A percentile compares a stretch with the other conserved stretches of the same genome.
Conservation (phyloP, 1,140 invertebrate species). For the Antheraea mylitta region DNA sequence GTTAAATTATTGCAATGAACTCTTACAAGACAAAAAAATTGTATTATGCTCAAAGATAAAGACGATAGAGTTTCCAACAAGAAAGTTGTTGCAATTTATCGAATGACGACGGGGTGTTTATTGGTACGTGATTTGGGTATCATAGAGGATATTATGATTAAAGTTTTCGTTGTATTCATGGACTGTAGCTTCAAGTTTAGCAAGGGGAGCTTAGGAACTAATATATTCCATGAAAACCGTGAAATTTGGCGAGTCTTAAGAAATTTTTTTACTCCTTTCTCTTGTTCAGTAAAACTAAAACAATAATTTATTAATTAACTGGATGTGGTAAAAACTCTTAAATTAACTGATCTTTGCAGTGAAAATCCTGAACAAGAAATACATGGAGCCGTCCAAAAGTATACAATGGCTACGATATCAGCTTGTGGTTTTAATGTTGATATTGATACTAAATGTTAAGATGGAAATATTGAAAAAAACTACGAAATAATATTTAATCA, state of each 20-base stretch:
- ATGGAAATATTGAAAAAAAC: slow-evolving; percentile 25
- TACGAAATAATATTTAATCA: slow-evolving; percentile 30
- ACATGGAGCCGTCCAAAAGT: slow-evolving; percentile 58
- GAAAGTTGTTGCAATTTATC: slow-evolving; percentile 52
- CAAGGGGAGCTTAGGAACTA: slow-evolving; percentile 72
- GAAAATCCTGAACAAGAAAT: slow-evolving; percentile 51
- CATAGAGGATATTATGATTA: slow-evolving; percentile 80
- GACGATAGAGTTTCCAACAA: slow-evolving; percentile 41
- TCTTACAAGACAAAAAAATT: slow-evolving; percentile 27
- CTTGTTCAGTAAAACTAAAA: slow-evolving; percentile 81
- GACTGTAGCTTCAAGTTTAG: slow-evolving; percentile 71
- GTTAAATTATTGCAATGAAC: slow-evolving; percentile 34
- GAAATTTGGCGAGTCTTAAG: slow-evolving; percentile 79
- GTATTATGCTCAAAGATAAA: slow-evolving; percentile 27
- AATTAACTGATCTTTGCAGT: slow-evolving; percentile 21
- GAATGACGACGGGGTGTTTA: slow-evolving; percentile 66
- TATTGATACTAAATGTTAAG: slow-evolving; percentile 50
- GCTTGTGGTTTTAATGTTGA: slow-evolving; percentile 80
- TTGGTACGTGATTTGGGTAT: slow-evolving; percentile 80
- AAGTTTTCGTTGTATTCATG: slow-evolving; percentile 79
- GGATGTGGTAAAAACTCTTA: slow-evolving; percentile 52
- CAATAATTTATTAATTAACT: slow-evolving; percentile 71
- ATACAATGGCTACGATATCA: slow-evolving; percentile 73
- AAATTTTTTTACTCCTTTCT: slow-evolving; percentile 77
- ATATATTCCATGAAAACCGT: slow-evolving; percentile 68